A percentile compares a stretch with the other conserved stretches of the same genome.
These are phyloP conservation scores for Thripadectes ignobilis DNA, from an alignment of 2,797 vertebrate genomes.

Conservation along the genomic window DNA sequence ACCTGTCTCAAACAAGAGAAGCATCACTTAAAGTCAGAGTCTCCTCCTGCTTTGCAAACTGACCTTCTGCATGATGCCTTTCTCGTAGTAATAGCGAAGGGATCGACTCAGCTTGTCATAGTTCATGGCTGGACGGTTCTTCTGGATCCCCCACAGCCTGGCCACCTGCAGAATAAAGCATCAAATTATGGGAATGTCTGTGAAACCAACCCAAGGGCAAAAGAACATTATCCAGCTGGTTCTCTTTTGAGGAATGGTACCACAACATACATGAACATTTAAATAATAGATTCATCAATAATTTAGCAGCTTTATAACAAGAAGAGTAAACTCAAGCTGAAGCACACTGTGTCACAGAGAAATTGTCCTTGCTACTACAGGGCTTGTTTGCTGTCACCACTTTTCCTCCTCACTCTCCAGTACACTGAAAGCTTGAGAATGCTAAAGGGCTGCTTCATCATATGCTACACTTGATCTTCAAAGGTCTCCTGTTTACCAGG, in stretches of 20 bases:
- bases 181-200: accelerated
- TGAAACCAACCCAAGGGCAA: background rate
- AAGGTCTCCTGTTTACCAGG: background rate
- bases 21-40: no score
- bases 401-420: background rate
- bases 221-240: background rate
- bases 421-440: background rate
- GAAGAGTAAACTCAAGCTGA: background rate
- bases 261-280: background rate
- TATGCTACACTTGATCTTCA: background rate
- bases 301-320: background rate
- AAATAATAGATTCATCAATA: background rate
- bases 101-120: constrained; percentile 98
- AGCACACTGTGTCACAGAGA: background rate
- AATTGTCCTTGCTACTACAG: background rate
- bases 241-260: background rate
- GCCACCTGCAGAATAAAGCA: constrained; percentile 83
- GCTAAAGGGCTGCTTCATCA: background rate
- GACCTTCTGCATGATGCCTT: constrained; percentile 99
- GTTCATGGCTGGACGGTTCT: constrained; percentile 99
- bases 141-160: constrained; percentile 98
- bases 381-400: background rate
- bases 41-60: background rate
- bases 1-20: background rate
- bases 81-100: constrained; percentile 97